Evolutionary conservation across 2,797 vertebrate species (phyloP).

Genomic region (Moxostoma hubbsi): DNA sequence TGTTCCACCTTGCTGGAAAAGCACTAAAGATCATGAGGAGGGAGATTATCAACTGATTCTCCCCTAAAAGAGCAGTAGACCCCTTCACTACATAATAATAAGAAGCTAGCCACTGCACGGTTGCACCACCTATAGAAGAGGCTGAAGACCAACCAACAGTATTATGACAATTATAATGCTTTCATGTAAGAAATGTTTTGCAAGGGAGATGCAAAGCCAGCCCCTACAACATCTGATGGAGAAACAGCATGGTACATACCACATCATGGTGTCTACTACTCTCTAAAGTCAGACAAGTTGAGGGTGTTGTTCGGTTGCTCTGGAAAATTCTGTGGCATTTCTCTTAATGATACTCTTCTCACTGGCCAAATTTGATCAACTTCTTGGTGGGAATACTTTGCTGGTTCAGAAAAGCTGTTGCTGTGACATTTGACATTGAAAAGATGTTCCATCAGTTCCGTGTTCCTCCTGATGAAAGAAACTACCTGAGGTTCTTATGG

Average conservation of each 20-base stretch:
- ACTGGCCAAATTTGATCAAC: no score
- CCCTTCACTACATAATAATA: background rate
- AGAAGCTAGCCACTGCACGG: background rate
- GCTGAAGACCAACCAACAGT: background rate
- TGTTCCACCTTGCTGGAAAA: no score
- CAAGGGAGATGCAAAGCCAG: background rate
- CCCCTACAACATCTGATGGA: background rate
- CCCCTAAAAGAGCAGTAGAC: background rate
- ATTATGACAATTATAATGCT: background rate
- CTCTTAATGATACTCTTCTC: no score
- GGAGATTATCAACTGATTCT: background rate
- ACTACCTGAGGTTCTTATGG: no score
- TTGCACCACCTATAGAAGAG: background rate
- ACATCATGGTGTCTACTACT: background rate
- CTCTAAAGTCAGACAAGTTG: background rate
- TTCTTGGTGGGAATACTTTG: no score
- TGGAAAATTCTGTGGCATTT: background rate
- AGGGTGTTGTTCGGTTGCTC: background rate
- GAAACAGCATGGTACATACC: background rate
- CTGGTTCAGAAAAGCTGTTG: no score
- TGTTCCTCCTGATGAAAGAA: no score
- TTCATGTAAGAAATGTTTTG: background rate
- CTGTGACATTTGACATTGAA: no score
- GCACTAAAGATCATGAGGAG: background rate
- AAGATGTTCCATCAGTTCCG: no score